Evolutionary conservation across 1,140 invertebrate species (phyloP), one percentile per base, ranked within the genome.

Genomic region (Zaprionus vittiger): DNA sequence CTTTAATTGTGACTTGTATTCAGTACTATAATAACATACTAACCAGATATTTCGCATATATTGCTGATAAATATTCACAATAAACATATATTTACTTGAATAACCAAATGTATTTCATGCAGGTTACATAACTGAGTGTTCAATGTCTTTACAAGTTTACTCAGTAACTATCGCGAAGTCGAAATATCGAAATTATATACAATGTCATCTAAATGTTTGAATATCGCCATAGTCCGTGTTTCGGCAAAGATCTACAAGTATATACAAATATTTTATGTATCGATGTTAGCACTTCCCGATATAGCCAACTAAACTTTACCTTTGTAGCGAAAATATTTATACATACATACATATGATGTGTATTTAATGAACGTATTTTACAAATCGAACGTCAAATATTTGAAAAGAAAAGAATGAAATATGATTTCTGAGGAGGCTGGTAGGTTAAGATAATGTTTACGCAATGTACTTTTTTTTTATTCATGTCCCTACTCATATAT

Each of bases 361-460:
- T 56, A 22, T 66, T 9, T 41, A 24, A 6, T 9, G 34, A 17
- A 66, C n/a, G 34, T 26, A 34, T 34, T 26, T 65, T 65, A 56
- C 31, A 44, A 66, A 17, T 31, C 26, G 41, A 52, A 52, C 9
- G 61, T 52, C 26, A 63, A 49, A 70, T 41, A 59, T 37, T 47
- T 47, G 66, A 20, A 74, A 70, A 41, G 52, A 63, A 62, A 63
- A 56, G 52, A 74, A 64, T 54, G 60, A 59, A 70, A 75, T 59
- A 59, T 47, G 20, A 41, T 64, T 67, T 67, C 41, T 26, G 31
- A 72, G 74, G 79, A 81, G 79, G 79, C 79, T 81, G 79, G 52
- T 81, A 81, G 67, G 14, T 26, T 85, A 71, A 71, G 78, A 63
- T 9, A 15, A 66, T 62, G 28, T 56, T 79, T 44, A 75, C 20